Percentiles rank a stretch among this genome's conserved stretches.
Conservation (phyloP, 2,797 vertebrate genomes). For the Eospalax fontanierii region DNA sequence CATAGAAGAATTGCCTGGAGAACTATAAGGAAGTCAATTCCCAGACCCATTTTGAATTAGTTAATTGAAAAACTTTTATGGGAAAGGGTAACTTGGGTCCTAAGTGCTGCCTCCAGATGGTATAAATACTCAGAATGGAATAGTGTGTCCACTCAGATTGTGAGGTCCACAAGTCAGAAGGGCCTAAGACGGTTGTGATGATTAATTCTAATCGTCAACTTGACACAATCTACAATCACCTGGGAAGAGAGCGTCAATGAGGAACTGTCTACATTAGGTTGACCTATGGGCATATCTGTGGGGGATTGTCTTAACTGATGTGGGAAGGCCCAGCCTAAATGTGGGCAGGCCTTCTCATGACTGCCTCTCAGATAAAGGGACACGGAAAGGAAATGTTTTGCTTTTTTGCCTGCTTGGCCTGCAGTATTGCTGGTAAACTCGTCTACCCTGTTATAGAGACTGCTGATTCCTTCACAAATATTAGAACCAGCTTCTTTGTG, state of each 20-base stretch:
- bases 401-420: background rate
- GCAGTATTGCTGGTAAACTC: background rate
- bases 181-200: no score
- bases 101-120: background rate
- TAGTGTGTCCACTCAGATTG: background rate
- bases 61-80: background rate
- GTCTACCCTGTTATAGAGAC: background rate
- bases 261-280: background rate
- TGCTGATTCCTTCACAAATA: background rate
- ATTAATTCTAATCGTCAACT: background rate
- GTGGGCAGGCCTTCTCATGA: background rate
- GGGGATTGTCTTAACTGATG: background rate
- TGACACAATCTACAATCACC: background rate
- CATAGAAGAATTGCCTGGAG: background rate
- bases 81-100: background rate
- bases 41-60: background rate
- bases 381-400: background rate
- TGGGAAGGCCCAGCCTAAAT: background rate
- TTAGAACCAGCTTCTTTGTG: background rate
- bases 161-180: background rate
- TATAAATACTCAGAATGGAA: background rate
- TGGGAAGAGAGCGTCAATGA: background rate
- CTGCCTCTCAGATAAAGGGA: background rate
- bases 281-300: background rate
- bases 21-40: background rate